These are phyloP conservation scores for Tupaia tana DNA, from an alignment of 2,113 vertebrate species.

Conservation along the genomic window DNA sequence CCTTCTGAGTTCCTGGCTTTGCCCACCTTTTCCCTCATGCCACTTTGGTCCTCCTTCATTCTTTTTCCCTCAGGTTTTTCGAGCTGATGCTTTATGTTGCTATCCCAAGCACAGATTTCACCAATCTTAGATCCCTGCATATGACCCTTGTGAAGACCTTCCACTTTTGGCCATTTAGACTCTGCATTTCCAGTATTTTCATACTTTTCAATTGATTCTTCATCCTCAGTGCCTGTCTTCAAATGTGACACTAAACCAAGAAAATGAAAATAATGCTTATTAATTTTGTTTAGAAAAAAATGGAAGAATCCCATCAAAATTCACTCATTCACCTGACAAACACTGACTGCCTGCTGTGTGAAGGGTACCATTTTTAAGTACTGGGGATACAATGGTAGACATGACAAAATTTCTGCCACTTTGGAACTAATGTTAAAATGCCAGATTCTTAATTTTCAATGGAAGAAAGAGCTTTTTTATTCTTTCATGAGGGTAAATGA, in stretches of 20 bases:
- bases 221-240: conserved; percentile 72
- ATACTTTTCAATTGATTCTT: conserved; percentile 62
- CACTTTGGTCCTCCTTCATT: conserved; percentile 71
- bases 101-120: conserved; percentile 59
- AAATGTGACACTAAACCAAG: conserved; percentile 81
- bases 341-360: background rate
- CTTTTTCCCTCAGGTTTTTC: conserved; percentile 62
- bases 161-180: conserved; percentile 43
- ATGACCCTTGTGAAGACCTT: conserved; percentile 64
- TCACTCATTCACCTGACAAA: background rate
- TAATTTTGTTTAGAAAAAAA: conserved; percentile 67
- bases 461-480: conserved; percentile 23
- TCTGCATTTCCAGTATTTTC: conserved; percentile 66
- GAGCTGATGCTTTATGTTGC: conserved; percentile 54
- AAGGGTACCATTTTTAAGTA: conserved; percentile 51
- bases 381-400: background rate
- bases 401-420: conserved; percentile 47
- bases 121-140: conserved; percentile 51
- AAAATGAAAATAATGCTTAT: conserved; percentile 71
- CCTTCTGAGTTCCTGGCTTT: conserved; percentile 42
- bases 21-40: conserved; percentile 58
- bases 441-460: conserved; percentile 11
- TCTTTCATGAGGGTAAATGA: background rate
- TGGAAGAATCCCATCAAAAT: conserved; percentile 57
- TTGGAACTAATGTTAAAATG: conserved; percentile 54